Base-by-base conservation (phyloP, 1,140 invertebrate species). In the Reticulitermes speratus region DNA sequence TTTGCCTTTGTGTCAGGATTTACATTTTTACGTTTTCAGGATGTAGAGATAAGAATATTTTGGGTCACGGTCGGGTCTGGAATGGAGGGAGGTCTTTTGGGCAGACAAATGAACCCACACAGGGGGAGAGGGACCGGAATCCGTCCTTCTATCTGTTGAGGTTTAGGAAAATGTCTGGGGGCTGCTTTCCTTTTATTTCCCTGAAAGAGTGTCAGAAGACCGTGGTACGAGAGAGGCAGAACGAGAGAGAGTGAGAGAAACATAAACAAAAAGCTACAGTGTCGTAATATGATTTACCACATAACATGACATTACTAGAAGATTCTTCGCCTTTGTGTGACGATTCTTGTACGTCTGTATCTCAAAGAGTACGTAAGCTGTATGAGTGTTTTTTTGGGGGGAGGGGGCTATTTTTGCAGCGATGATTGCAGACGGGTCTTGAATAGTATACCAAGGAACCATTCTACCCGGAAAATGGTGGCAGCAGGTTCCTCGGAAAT, bases 1-100 rank as follows among this genome's bases (percentile, higher is more conserved):
- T 75, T 75, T 75, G 65, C 65, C n/a, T 75, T 75, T n/a, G 25
- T 75, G 65, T 75, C 65, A 75, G 30, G 65, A 25, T 75, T 75
- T 75, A 30, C 7, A 75, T 75, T 75, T 75, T 75, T 75, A 75
- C 25, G 65, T 75, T 75, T 75, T 30, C 65, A 25, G 65, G n/a
- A 25, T 75, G 65, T 75, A 21, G 65, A 75, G 25, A 75, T 75
- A 75, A 75, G 65, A 55, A 75, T 30, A 30, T 75, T 30, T 75
- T 25, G 65, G 65, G 65, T 75, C 65, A 75, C n/a, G 65, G 65
- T 75, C n/a, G 25, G 65, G n/a, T 75, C 65, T 75, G 65, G 65
- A 75, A 75, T 30, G 25, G 65, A 30, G 65, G 59, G 65, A 30
- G 25, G 65, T 30, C 11, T 25, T 75, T 30, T 9, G n/a, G 65